Conservation (phyloP, 1,140 invertebrate genomes). For the Conus ventricosus region DNA sequence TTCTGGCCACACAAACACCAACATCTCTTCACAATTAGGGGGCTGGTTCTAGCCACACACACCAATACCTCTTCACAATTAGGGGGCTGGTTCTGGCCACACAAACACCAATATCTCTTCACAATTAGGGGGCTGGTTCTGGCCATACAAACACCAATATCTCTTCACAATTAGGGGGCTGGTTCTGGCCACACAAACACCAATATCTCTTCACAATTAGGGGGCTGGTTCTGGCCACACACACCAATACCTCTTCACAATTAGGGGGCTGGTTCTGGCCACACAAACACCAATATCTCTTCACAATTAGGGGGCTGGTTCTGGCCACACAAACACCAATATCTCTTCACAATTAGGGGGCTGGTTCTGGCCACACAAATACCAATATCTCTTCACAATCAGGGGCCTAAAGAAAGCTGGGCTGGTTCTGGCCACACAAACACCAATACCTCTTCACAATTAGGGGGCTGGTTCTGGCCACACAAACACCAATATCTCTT, state of each 20-base stretch:
- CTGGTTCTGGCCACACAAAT: too few relatives aligned
- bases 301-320: background rate
- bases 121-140: slow-evolving; percentile 74
- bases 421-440: slow-evolving; percentile 71
- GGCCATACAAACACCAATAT: slow-evolving; percentile 24
- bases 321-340: background rate
- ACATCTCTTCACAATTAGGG: background rate
- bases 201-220: too few relatives aligned
- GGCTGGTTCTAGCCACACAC: too few relatives aligned
- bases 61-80: background rate
- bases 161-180: background rate
- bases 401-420: too few relatives aligned
- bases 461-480: slow-evolving; percentile 74
- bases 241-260: background rate
- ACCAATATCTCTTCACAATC: background rate
- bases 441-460: background rate
- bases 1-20: background rate
- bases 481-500: slow-evolving; percentile 1
- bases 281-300: background rate
- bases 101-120: background rate
- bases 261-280: too few relatives aligned
- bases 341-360: background rate
- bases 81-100: slow-evolving; percentile 72
- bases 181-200: background rate
- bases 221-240: too few relatives aligned